These are phyloP conservation scores for Acomys russatus DNA, from an alignment of 2,797 vertebrate species.

Conservation along the genomic window DNA sequence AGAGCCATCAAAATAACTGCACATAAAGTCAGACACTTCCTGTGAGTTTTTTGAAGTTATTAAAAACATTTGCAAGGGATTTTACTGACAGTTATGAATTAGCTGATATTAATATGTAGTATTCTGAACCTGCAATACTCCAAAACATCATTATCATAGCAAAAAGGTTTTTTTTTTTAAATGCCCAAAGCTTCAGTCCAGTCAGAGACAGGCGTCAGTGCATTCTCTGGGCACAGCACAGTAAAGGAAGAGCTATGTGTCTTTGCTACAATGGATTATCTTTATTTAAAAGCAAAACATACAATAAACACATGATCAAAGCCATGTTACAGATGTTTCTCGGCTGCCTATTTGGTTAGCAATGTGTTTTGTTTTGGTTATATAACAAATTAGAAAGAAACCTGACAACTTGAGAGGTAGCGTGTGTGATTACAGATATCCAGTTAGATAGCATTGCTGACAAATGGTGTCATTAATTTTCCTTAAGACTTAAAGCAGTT, in stretches of 20 bases:
- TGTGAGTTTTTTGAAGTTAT: slow-evolving; percentile 32
- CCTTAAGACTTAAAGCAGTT: neutral
- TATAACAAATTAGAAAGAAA: neutral
- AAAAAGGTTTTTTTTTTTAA: too few species aligned
- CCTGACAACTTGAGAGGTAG: neutral
- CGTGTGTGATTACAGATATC: neutral
- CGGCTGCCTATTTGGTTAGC: neutral
- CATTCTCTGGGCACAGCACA: neutral
- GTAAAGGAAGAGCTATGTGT: neutral
- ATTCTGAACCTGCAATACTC: slow-evolving; percentile 39
- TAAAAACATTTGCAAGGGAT: slow-evolving; percentile 16
- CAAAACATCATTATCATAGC: slow-evolving; percentile 18
- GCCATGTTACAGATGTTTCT: neutral
- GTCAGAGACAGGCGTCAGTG: neutral
- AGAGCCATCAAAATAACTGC: slow-evolving; percentile 39
- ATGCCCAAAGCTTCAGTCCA: neutral
- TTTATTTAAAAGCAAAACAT: neutral
- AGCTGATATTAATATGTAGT: slow-evolving; percentile 22
- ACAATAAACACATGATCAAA: neutral
- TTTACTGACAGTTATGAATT: neutral
- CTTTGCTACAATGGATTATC: neutral
- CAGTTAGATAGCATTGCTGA: neutral
- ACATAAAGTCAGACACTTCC: slow-evolving; percentile 54
- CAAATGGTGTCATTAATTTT: neutral
- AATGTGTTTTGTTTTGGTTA: neutral